Percentiles rank a stretch among this genome's conserved stretches.
Conservation (phyloP, 2,888 invertebrate genomes). For the Drosophila borborema region DNA sequence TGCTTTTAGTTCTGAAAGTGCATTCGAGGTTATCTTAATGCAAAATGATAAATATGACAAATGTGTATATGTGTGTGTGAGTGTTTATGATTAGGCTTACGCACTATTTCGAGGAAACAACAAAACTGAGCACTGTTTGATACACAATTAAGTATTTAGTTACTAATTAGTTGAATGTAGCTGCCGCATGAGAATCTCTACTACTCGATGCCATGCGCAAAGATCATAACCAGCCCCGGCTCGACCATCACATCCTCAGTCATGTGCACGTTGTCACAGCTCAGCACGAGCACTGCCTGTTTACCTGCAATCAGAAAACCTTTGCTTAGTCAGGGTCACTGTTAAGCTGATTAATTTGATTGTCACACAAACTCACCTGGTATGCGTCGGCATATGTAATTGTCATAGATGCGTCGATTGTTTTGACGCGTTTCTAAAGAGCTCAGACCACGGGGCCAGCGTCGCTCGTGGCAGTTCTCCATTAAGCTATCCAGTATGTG, state of each 20-base stretch:
- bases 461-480: slow-evolving; percentile 98
- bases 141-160: slow-evolving; percentile 51
- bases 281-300: slow-evolving; percentile 97
- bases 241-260: slow-evolving; percentile 98
- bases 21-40: slow-evolving; percentile 49
- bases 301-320: slow-evolving; percentile 88
- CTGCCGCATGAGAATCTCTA: slow-evolving; percentile 79
- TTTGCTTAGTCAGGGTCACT: slow-evolving; percentile 39
- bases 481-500: slow-evolving; percentile 97
- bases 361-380: slow-evolving; percentile 87
- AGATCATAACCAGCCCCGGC: slow-evolving; percentile 98
- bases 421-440: slow-evolving; percentile 97
- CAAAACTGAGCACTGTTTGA: slow-evolving; percentile 74
- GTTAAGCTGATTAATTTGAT: not conserved
- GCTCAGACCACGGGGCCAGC: slow-evolving; percentile 97
- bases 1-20: slow-evolving; percentile 6
- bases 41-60: slow-evolving; percentile 30
- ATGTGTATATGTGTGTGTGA: slow-evolving; percentile 5
- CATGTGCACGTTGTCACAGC: slow-evolving; percentile 97
- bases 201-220: slow-evolving; percentile 98
- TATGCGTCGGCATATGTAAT: slow-evolving; percentile 96
- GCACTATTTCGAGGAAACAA: slow-evolving; percentile 68
- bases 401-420: slow-evolving; percentile 95
- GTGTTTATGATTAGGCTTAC: slow-evolving; percentile 37
- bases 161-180: slow-evolving; percentile 51